These are phyloP conservation scores for Cyanistes caeruleus DNA, from an alignment of 2,113 vertebrate genomes.

Conservation along the genomic window DNA sequence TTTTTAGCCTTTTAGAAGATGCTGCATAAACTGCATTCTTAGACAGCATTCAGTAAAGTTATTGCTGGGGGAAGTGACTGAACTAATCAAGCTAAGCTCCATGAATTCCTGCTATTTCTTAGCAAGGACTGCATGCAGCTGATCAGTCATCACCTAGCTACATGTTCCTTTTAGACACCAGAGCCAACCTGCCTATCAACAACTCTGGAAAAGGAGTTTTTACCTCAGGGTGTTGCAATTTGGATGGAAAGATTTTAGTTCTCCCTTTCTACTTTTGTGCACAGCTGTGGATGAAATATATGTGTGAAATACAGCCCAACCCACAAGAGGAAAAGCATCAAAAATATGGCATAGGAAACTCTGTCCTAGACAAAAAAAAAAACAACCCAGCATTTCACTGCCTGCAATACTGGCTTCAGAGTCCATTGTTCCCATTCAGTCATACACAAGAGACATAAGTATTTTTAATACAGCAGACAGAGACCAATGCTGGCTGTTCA, in stretches of 20 bases:
- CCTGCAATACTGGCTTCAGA: neutral
- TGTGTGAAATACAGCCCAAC: neutral
- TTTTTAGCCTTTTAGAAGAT: constrained; percentile 47
- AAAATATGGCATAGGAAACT: neutral
- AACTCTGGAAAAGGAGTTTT: neutral
- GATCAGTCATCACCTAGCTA: neutral
- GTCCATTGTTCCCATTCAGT: neutral
- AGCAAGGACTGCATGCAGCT: neutral
- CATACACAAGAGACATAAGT: neutral
- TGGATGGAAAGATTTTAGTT: neutral
- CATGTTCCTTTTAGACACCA: neutral
- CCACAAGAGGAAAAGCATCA: neutral
- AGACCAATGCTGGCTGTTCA: neutral
- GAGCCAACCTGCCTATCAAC: neutral
- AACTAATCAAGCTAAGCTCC: neutral
- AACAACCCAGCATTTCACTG: neutral
- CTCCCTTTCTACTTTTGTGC: neutral
- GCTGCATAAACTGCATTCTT: neutral
- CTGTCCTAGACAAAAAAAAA: neutral
- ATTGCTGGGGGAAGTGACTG: neutral
- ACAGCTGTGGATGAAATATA: neutral
- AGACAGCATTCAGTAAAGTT: constrained; percentile 27
- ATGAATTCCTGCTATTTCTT: neutral
- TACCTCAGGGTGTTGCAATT: neutral
- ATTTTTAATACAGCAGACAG: neutral